Evolutionary conservation across 2,113 vertebrate species (phyloP), one percentile per base, ranked within the genome.

Genomic region (Mystacornis crossleyi): DNA sequence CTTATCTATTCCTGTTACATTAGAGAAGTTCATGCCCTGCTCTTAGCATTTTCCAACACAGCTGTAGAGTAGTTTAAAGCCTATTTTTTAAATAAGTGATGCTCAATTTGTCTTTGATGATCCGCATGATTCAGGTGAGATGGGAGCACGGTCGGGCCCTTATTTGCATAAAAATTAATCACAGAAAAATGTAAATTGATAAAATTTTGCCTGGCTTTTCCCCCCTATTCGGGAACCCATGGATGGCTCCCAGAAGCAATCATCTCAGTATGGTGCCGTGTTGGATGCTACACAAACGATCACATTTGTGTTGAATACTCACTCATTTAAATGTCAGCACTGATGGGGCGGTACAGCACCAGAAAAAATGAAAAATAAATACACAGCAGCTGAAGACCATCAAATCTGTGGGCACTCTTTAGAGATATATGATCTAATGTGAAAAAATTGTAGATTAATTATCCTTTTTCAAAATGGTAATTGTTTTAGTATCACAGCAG

Each of bases 251-350:
- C 98, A 99, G 98, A 99, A 98, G 98, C 99, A 99, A 99, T 99
- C 99, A 99, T 99, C 99, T 97, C 99, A 96, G 98, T 98, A 98
- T 99, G 99, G 99, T 98, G 99, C 97, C 98, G 64, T 90, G 86
- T 89, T 98, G 98, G 99, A 99, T 99, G 98, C 98, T 98, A 97
- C 98, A 99, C 99, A 99, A 99, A 98, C 98, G 98, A 99, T 99
- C 98, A 98, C 98, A 98, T 99, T 99, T 99, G 98, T 99, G 98
- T 99, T 98, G 98, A 99, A 98, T 98, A 99, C 99, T 99, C 98
- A 98, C 98, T 99, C 99, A 99, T 99, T 99, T 99, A 99, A 99
- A 99, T 99, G 99, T 99, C 99, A 99, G 98, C 97, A 91, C 98
- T 99, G 99, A 99, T 98, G 99, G 99, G 98, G 98, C 8, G 66